phyloP scores from a whole-genome alignment of 2,113 vertebrate species.

The Climacteris rufus region DNA sequence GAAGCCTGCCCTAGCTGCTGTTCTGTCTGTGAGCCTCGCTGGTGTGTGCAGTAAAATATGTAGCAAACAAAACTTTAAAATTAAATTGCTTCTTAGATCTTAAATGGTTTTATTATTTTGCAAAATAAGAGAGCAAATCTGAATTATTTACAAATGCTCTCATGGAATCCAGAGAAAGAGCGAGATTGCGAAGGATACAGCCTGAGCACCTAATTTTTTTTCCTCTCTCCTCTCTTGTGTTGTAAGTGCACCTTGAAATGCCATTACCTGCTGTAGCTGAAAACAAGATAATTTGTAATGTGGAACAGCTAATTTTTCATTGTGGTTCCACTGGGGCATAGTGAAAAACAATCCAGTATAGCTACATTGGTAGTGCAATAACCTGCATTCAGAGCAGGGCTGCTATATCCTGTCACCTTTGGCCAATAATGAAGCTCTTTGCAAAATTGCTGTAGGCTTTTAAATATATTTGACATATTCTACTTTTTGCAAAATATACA shows the following conservation, averaged over 20 bases:
- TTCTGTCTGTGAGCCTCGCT: not conserved
- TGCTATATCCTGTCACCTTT: conserved; percentile 3
- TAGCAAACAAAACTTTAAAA: not conserved
- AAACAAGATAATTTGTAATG: conserved; percentile 74
- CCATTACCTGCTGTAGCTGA: conserved; percentile 58
- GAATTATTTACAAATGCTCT: not conserved
- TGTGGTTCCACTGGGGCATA: conserved; percentile 53
- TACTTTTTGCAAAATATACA: not conserved
- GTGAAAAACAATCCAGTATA: conserved; percentile 17
- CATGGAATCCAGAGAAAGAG: not conserved
- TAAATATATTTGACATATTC: not conserved
- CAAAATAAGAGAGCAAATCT: not conserved
- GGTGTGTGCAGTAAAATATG: fast-evolving
- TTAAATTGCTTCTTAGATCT: not conserved
- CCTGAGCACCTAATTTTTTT: not conserved
- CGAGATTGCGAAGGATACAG: not conserved
- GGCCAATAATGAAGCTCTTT: not conserved
- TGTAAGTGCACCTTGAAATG: conserved; percentile 62
- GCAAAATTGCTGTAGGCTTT: not conserved
- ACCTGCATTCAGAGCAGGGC: conserved; percentile 29
- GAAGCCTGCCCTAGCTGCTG: not conserved
- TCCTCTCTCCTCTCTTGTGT: not conserved
- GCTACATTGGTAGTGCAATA: not conserved
- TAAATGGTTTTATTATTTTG: not conserved
- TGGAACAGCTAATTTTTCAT: conserved; percentile 76